Evolutionary conservation across 1,140 invertebrate genomes (phyloP).

Genomic region (Nomia melanderi): DNA sequence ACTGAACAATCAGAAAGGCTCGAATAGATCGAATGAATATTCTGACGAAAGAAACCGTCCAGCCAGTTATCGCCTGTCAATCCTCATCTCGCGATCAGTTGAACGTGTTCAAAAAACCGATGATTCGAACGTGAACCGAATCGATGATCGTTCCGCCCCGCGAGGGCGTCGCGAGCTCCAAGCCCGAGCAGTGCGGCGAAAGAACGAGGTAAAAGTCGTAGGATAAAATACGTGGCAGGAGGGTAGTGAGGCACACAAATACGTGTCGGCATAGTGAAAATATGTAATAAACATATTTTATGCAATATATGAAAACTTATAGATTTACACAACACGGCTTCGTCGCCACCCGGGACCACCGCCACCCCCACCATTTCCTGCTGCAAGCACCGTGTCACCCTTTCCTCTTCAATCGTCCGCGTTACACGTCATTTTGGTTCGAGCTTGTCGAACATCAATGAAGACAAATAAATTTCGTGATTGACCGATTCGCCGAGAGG

Average conservation of each 20-base stretch:
- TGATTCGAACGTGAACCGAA: too few species aligned
- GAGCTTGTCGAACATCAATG: background rate
- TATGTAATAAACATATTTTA: constrained; percentile 68
- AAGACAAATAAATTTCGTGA: too few species aligned
- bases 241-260: constrained; percentile 45
- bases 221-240: constrained; percentile 8
- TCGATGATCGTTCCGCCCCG: too few species aligned
- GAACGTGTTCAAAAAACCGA: too few species aligned
- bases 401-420: background rate
- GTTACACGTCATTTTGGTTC: background rate
- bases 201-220: constrained; percentile 14
- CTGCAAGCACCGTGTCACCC: background rate
- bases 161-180: background rate
- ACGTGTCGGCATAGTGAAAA: constrained; percentile 63
- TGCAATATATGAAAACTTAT: constrained; percentile 63
- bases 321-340: constrained; percentile 50
- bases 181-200: background rate
- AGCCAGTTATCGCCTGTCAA: too few species aligned
- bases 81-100: too few species aligned
- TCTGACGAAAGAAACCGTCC: too few species aligned
- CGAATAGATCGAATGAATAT: too few species aligned
- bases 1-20: too few species aligned
- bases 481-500: too few species aligned
- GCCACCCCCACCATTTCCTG: constrained; percentile 34
- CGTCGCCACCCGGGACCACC: constrained; percentile 25